These are phyloP conservation scores for Steinernema feltiae DNA, from an alignment of 1,140 invertebrate species.

Conservation along the genomic window DNA sequence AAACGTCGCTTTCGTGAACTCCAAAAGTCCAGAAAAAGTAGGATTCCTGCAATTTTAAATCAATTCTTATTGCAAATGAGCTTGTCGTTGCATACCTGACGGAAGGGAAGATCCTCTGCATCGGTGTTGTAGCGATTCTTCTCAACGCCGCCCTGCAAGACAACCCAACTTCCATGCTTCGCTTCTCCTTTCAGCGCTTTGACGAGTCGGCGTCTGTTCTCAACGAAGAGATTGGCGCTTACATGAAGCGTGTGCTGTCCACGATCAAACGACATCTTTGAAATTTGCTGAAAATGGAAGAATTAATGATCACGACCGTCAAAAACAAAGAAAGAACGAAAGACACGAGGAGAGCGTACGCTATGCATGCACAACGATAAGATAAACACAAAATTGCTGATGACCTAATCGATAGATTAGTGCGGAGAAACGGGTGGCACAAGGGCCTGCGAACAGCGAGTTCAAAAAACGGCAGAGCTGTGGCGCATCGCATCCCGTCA, in stretches of 20 bases:
- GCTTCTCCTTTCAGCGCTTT: constrained; percentile 31
- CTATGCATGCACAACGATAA: no score
- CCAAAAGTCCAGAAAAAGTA: constrained; percentile 58
- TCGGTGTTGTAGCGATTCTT: constrained; percentile 54
- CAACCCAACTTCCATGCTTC: constrained; percentile 29
- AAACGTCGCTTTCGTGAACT: constrained; percentile 54
- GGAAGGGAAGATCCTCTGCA: constrained; percentile 51
- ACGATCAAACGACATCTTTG: constrained; percentile 48
- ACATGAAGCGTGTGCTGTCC: constrained; percentile 48
- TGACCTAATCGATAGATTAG: no score
- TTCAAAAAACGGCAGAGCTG: no score
- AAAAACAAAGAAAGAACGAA: no score
- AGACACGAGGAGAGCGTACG: no score
- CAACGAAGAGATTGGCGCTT: constrained; percentile 40
- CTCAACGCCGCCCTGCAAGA: constrained; percentile 51
- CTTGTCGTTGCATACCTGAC: constrained; percentile 44
- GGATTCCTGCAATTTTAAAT: constrained; percentile 44
- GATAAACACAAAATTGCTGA: no score
- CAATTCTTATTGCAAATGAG: constrained; percentile 17
- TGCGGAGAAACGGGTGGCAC: no score
- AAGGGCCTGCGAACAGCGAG: no score
- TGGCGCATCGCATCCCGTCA: no score
- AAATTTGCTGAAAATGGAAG: neutral
- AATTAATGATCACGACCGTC: neutral
- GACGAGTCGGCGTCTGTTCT: constrained; percentile 47